phyloP scores from a whole-genome alignment of 2,113 vertebrate genomes.

The Campylomormyrus numenius region DNA sequence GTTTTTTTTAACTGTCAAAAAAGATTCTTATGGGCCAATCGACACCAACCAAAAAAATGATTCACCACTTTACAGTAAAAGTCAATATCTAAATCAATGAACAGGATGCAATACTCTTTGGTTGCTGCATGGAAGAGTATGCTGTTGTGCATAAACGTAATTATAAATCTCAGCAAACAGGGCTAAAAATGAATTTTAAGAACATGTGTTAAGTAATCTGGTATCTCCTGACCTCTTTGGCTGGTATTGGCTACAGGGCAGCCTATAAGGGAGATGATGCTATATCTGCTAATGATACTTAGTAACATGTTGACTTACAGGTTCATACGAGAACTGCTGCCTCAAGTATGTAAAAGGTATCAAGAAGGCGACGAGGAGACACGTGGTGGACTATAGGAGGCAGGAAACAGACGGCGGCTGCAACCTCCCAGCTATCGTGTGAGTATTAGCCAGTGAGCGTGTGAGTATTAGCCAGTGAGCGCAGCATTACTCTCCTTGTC shows the following conservation, averaged over 20 bases:
- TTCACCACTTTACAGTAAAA: background rate
- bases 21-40: background rate
- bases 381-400: constrained; percentile 33
- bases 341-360: constrained; percentile 18
- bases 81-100: background rate
- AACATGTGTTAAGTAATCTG: background rate
- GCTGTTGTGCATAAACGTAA: background rate
- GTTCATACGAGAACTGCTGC: constrained; percentile 60
- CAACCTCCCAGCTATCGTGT: constrained; percentile 60
- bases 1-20: background rate
- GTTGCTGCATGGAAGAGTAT: background rate
- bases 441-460: constrained; percentile 39
- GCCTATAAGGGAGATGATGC: background rate
- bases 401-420: constrained; percentile 64
- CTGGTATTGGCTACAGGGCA: background rate
- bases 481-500: background rate
- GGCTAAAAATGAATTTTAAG: background rate
- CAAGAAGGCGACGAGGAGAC: accelerated
- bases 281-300: background rate
- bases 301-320: constrained; percentile 29
- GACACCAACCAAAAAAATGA: background rate
- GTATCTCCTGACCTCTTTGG: background rate
- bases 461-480: constrained; percentile 44
- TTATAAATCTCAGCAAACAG: background rate
- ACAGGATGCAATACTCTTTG: background rate